These are phyloP conservation scores for Lamellibrachia luymesi DNA, from an alignment of 1,140 invertebrate species.

Conservation along the genomic window DNA sequence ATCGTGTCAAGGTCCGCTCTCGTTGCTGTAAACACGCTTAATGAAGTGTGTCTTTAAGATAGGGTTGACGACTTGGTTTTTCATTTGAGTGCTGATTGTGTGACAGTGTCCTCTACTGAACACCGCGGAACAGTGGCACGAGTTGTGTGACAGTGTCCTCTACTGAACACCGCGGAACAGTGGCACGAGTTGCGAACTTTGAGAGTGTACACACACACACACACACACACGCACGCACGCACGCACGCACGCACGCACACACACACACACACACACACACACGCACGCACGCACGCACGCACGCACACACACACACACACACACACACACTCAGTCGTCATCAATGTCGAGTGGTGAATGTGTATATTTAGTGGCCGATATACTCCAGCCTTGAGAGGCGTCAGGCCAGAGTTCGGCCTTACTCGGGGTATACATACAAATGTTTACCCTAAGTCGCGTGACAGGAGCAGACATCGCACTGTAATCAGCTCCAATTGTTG, in stretches of 20 bases:
- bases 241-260: no score
- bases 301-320: no score
- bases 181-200: not conserved
- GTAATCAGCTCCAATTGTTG: not conserved
- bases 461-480: not conserved
- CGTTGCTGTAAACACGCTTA: not conserved
- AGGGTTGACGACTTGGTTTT: not conserved
- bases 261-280: no score
- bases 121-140: not conserved
- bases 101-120: not conserved
- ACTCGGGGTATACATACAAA: not conserved
- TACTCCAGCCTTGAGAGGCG: not conserved
- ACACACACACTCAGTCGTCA: not conserved
- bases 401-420: not conserved
- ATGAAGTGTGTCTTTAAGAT: not conserved
- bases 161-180: not conserved
- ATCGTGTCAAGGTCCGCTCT: not conserved
- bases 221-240: no score
- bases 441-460: not conserved
- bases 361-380: not conserved
- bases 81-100: not conserved
- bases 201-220: not conserved
- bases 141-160: not conserved
- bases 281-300: no score
- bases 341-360: not conserved